Conservation (phyloP, 2,797 vertebrate species). For the Atherinosoma microstoma region DNA sequence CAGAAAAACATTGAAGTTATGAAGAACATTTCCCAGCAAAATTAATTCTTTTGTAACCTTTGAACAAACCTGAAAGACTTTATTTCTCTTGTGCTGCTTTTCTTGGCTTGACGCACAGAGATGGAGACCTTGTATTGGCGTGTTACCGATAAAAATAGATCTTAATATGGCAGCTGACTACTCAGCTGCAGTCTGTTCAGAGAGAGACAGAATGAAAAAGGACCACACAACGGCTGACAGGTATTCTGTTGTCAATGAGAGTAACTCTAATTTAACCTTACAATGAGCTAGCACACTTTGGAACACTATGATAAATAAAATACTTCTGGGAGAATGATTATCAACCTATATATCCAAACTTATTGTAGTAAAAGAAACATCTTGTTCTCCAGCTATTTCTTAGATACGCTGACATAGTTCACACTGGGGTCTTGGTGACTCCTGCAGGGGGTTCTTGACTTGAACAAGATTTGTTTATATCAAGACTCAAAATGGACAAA, state of each 20-base stretch:
- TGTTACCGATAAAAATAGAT: background rate
- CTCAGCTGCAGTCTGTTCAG: background rate
- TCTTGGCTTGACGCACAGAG: background rate
- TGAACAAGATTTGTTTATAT: conserved; percentile 33
- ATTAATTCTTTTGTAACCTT: background rate
- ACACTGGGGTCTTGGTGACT: conserved; percentile 11
- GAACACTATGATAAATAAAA: no score
- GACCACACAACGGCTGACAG: background rate
- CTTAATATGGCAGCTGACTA: background rate
- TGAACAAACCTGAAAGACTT: background rate
- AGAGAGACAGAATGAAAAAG: background rate
- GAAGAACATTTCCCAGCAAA: background rate
- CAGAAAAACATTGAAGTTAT: background rate
- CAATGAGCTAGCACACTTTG: background rate
- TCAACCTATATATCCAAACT: conserved; percentile 31
- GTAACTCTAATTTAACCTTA: background rate
- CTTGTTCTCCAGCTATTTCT: conserved; percentile 32
- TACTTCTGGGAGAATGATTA: background rate
- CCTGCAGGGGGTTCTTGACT: conserved; percentile 31
- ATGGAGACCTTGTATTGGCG: background rate
- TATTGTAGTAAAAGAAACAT: conserved; percentile 1
- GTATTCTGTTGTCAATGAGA: background rate
- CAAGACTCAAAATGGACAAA: background rate
- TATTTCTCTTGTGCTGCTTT: background rate
- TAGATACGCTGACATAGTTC: conserved; percentile 18